Base-by-base conservation (phyloP, 2,113 vertebrate genomes). In the Merops nubicus region DNA sequence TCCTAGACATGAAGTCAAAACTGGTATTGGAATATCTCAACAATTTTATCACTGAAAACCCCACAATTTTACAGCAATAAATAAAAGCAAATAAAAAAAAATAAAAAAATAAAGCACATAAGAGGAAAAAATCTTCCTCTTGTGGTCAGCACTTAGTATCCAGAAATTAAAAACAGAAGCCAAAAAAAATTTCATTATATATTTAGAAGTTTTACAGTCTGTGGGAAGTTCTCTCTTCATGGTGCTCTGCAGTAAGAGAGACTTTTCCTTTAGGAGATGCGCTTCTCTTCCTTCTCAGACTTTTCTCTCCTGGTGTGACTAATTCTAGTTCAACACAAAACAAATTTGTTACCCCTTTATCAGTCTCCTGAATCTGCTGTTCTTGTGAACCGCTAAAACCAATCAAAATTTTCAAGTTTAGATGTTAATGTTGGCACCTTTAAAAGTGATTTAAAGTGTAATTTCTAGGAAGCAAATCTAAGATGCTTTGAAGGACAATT, bases 41-140 rank as follows among this genome's bases (percentile, higher is more conserved):
- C 23, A 19, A 5, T 68, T 64, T 68, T 36, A 40, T n/a, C 17
- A 18, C 36, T 80, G n/a, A 29, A n/a, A 68, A 68, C 20, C 54
- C 15, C 33, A 19, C 38, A 48, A 33, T 48, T 67, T 85, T 54
- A 31, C 22, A n/a, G n/a, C n/a, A n/a, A n/a, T n/a, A n/a, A n/a
- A n/a, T n/a, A n/a, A n/a, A n/a, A n/a, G n/a, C n/a, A n/a, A n/a
- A n/a, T n/a, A n/a, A n/a, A n/a, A n/a, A n/a, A n/a, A n/a, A n/a
- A n/a, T n/a, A n/a, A n/a, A n/a, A n/a, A n/a, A n/a, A 17, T 47
- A 31, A 43, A 76, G 36, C 8, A 81, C 60, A 76, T 29, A 43
- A 3, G 38, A 9, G n/a, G 6, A 12, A 14, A 42, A 8, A n/a
- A 3, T 14, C 4, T 29, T 54, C 33, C 2, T 40, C 14, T 33